phyloP scores from a whole-genome alignment of 2,797 vertebrate genomes.

The Myotis pilosus region DNA sequence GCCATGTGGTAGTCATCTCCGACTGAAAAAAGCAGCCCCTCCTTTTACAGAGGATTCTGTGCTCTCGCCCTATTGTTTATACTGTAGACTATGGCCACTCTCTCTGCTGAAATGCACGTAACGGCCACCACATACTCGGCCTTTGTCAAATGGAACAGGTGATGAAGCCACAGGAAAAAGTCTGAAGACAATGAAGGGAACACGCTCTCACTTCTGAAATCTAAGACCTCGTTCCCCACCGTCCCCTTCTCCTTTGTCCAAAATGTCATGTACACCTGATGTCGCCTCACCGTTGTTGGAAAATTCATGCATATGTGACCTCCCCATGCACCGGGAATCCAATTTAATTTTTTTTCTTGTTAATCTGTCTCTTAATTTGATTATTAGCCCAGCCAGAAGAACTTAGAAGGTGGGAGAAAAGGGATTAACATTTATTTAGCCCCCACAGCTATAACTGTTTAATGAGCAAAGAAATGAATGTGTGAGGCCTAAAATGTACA shows the following conservation, averaged over 20 bases:
- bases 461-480: neutral
- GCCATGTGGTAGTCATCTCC: neutral
- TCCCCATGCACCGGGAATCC: neutral
- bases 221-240: neutral
- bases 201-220: neutral
- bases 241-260: neutral
- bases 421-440: neutral
- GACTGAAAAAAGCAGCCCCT: neutral
- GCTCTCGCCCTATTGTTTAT: neutral
- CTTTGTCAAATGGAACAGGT: neutral
- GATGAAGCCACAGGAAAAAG: neutral
- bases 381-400: neutral
- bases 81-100: neutral
- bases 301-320: neutral
- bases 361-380: neutral
- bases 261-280: rapidly evolving
- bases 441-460: neutral
- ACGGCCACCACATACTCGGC: neutral
- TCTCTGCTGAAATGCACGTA: slow-evolving; percentile 19
- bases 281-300: neutral
- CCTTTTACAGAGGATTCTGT: neutral
- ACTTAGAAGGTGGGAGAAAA: neutral
- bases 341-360: neutral
- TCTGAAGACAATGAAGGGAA: neutral
- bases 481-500: neutral